Evolutionary conservation across 2,797 vertebrate species (phyloP), one percentile per base, ranked within the genome.

Genomic region (Peromyscus melanophrys): DNA sequence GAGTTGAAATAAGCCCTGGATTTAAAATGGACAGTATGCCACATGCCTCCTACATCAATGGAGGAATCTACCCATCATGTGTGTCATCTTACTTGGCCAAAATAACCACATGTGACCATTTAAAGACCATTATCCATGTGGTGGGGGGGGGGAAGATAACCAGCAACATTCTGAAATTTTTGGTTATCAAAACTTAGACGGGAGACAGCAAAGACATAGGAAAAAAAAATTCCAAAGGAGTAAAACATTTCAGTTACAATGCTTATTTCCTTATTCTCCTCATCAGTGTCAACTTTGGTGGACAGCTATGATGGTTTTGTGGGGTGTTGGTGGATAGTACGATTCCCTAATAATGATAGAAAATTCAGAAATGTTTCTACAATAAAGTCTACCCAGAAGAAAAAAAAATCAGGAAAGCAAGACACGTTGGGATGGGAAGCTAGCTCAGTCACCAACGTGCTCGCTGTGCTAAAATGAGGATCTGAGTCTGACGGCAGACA

Each of bases 61-160:
- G 78, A n/a, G 46, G 90, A 27, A 76, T 19, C 81, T 94, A 67
- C 81, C 8, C 69, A 85, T 86, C 37, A 67, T 12, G 19, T 65
- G 31, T 46, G 84, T 75, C 76, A 94, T 91, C 65, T 87, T 88
- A 75, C 40, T 67, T 90, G 23, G 65, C 46, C 59, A 94, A 89
- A 91, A 40, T 46, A 93, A 92, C 21, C 17, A 43, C 43, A 76
- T 4, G 13, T n/a, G n/a, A 90, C 37, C 46, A 81, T 25, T 29
- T 40, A 88, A 94, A 95, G 67, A 65, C 76, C 27, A 37, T 40
- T 57, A n/a, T 43, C 84, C 69, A 63, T 80, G 63, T 90, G 9
- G 3, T 65, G 31, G 21, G 31, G 40, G 40, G 40, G 40, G 6
- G 12, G 19, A 89, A 97, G 37, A 82, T 1, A 67, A 40, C 10